Evolutionary conservation across 2,888 invertebrate species (phyloP).

Genomic region (Hymenopus coronatus): DNA sequence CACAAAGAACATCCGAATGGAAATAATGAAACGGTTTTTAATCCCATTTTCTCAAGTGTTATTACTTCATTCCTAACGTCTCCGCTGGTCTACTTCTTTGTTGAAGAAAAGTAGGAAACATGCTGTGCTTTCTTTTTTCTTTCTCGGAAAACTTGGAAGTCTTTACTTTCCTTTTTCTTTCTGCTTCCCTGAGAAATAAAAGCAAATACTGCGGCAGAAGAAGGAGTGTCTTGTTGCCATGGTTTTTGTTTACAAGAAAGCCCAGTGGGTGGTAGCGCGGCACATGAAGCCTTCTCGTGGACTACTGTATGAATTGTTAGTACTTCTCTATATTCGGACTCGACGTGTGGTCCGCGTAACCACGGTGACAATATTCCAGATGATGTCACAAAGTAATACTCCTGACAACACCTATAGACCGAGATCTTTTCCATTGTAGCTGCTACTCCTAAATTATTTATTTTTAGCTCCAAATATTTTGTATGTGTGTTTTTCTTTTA

Average conservation of each 20-base stretch:
- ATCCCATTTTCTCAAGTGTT: not conserved
- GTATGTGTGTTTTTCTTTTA: too few species aligned
- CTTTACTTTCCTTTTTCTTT: not conserved
- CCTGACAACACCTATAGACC: too few species aligned
- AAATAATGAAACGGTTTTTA: not conserved
- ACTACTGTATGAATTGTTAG: not conserved
- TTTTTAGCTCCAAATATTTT: too few species aligned
- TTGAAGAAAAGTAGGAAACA: not conserved
- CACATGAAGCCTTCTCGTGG: not conserved
- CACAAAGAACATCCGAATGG: not conserved
- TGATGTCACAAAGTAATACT: not conserved
- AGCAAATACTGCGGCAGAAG: not conserved
- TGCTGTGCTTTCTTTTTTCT: not conserved
- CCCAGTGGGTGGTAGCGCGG: not conserved
- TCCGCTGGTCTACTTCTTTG: not conserved
- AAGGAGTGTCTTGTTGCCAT: not conserved
- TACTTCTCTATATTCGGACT: not conserved
- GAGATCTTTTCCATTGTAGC: too few species aligned
- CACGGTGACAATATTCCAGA: not conserved
- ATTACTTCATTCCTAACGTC: not conserved
- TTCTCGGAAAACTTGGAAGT: not conserved
- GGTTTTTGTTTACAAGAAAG: not conserved
- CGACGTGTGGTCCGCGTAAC: not conserved
- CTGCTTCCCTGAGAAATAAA: not conserved
- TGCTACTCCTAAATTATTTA: too few species aligned